Evolutionary conservation across 2,797 vertebrate species (phyloP), one percentile per base, ranked within the genome.

Genomic region (Argyrosomus regius): DNA sequence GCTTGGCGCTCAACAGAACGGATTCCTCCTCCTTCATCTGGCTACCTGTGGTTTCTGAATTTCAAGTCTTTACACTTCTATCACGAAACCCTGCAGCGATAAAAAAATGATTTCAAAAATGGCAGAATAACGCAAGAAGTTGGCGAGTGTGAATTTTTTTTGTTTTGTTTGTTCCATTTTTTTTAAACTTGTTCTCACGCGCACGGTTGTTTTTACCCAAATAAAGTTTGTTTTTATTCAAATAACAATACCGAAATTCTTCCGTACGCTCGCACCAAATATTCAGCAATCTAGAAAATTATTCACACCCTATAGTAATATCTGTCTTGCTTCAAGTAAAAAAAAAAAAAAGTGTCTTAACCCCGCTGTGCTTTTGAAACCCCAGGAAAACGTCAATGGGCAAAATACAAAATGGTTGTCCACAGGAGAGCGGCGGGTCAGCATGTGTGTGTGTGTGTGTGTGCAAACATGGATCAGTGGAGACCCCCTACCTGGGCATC

Each of bases 401-500:
- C 78, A 77, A 90, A 84, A 91, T 57, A 83, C 78, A 84, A 92
- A 93, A 91, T 87, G 85, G 88, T 88, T 89, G 90, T 93, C 87
- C 83, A 62, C 70, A 46, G 88, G 83, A 89, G 86, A 79, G 80
- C 68, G 64, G 71, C 7, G 83, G 88, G 90, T 92, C 91, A 90
- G 86, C 57, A 41, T 59, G 84, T 87, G 81, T 84, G 71, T 84
- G 71, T 58, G 31, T 50, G 72, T 65, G 65, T 46, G 70, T 72
- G 59, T 43, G 71, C 56, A 86, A 73, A 87, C 59, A 43, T 63
- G 78, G 83, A 94, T 91, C 84, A 89, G 85, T 90, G 86, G 65
- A 91, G 91, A 94, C 92, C 93, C 91, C 95, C 94, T 98, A 99
- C 98, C 98, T 99, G 97, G 73, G 94, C 94, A 52, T 98, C 96